Percentiles rank a stretch among this genome's conserved stretches.
Conservation (phyloP, 2,888 invertebrate genomes). For the Microctonus hyperodae region DNA sequence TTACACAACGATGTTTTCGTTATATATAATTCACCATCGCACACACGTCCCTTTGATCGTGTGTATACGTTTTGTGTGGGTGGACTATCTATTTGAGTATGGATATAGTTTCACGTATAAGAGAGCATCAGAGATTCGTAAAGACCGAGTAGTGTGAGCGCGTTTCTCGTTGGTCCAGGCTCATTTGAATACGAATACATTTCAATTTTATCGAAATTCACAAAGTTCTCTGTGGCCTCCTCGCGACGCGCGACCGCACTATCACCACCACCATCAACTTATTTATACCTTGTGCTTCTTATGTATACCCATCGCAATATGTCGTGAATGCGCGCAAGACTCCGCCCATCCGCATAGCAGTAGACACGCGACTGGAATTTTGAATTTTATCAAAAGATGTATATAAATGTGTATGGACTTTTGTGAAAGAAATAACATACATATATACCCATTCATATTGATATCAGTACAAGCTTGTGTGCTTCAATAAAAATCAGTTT, state of each 20-base stretch:
- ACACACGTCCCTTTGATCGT: background rate
- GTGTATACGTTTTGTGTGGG: background rate
- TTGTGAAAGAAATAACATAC: background rate
- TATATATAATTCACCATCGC: background rate
- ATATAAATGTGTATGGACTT: background rate
- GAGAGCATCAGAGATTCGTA: constrained; percentile 17
- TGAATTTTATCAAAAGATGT: background rate
- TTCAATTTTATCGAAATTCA: constrained; percentile 46
- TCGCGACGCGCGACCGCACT: constrained; percentile 19
- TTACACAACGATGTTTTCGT: background rate
- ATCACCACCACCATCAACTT: constrained; percentile 5
- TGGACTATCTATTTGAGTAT: background rate
- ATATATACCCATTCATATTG: background rate
- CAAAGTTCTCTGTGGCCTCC: constrained; percentile 35
- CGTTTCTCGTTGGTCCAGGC: constrained; percentile 32
- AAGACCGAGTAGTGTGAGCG: constrained; percentile 12
- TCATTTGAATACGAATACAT: constrained; percentile 51
- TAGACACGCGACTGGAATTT: constrained; percentile 9
- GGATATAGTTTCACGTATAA: constrained; percentile 8
- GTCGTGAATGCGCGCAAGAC: constrained; percentile 1
- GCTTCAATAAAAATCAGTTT: background rate
- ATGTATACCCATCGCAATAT: constrained; percentile 20
- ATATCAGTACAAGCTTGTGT: background rate
- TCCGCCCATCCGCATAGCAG: background rate
- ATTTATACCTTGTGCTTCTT: constrained; percentile 18